Evolutionary conservation across 2,888 invertebrate genomes (phyloP), one percentile per base, ranked within the genome.

Genomic region (Chironomus riparius): DNA sequence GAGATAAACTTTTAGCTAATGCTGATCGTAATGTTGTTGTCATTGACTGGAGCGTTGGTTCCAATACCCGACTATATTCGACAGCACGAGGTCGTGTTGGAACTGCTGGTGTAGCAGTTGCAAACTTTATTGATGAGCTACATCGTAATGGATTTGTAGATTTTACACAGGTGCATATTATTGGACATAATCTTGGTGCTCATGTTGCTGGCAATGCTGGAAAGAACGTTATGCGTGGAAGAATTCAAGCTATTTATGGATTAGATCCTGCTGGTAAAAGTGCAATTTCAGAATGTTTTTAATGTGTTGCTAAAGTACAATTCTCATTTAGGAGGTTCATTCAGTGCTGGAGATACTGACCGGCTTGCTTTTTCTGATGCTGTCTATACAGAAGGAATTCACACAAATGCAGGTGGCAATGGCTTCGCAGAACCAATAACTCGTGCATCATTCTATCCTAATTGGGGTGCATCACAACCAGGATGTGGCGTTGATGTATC

Each of bases 201-300:
- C 87, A 87, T 80, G 87, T 87, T 7, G 85, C 86, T 70, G 87
- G 88, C 2, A 86, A 86, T 77, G 85, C 88, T 61, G 88, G 87
- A 1, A 88, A 88, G 77, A 85, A 85, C 78, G 85, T 86, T 0
- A 84, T 83, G 76, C 80, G 84, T 79, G 88, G 88, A 70, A 85
- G 85, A 21, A 84, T 86, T 28, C 85, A 86, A 77, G 85, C 85
- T 2, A 87, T 87, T 50, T 84, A 87, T 78, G 87, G 79, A 22
- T 76, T 83, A 1, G 80, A 80, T 75, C 79, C 80, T 4, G 79
- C 80, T 1, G 76, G 78, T 28, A 28, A 28, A 4, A 4, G 24
- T 3, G n/a, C 5, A 12, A n/a, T 4, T 4, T n/a, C n/a, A n/a
- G n/a, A n/a, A n/a, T n/a, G n/a, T n/a, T n/a, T n/a, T n/a, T n/a